Base-by-base conservation (phyloP, 2,797 vertebrate genomes). In the Galaxias olidus region DNA sequence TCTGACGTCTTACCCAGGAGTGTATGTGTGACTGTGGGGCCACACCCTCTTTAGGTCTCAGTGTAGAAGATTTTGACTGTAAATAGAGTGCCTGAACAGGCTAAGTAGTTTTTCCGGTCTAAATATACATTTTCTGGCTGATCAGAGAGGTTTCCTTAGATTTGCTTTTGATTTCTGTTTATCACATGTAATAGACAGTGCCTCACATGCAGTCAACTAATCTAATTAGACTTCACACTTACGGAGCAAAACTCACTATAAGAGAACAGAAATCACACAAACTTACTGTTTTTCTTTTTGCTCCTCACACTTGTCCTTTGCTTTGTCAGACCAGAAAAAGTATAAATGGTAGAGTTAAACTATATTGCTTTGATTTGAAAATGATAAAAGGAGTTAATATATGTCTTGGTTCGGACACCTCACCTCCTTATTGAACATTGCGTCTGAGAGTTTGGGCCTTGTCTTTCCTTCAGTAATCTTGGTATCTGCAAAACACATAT, bases 371-470 rank as follows among this genome's bases (percentile, higher is more conserved):
- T 10, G 5, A 51, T n/a, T 59, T 17, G 4, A 40, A 44, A 45
- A 4, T 19, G 49, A 14, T 11, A 4, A 10, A 51, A 13, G 6
- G 19, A 15, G 1, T 66, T 17, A 0, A 4, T 9, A 18, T 12
- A n/a, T 10, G 4, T 57, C n/a, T 48, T 2, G 50, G 5, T 9
- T 9, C 15, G 41, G 4, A 0, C 53, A 20, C 62, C 65, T 1
- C 76, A 92, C 92, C 81, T 90, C 87, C 75, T 92, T 90, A 58
- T 5, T 86, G 74, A 94, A 94, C 11, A 87, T 48, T 0, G 89
- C 80, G 0, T 93, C 80, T 14, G 84, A 76, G n/a, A 94, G 88
- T 82, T 92, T 94, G 9, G 90, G 92, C 65, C 92, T 87, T 5
- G 61, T 40, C 62, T 92, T 94, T 45, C 48, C 63, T 13, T 91